phyloP scores from a whole-genome alignment of 1,140 invertebrate species.

The Hyles euphorbiae region DNA sequence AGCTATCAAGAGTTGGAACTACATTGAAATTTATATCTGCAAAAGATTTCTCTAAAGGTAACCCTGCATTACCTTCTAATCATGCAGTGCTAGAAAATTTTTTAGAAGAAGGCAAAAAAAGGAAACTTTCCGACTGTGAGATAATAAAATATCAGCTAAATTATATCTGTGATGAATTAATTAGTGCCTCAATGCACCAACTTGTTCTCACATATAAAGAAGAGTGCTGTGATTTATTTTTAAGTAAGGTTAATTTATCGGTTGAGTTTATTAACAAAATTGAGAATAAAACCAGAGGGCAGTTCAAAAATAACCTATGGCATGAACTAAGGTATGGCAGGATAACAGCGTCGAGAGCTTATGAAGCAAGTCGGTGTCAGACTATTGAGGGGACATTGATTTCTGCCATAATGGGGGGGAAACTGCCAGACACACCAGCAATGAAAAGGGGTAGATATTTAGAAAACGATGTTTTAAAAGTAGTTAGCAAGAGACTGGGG shows the following conservation, averaged over 20 bases:
- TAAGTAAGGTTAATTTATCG: slow-evolving; percentile 11
- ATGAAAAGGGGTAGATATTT: too few species aligned
- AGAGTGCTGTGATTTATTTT: slow-evolving; percentile 16
- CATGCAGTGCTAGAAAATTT: slow-evolving; percentile 20
- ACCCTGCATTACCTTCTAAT: slow-evolving; percentile 21
- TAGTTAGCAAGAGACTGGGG: too few species aligned
- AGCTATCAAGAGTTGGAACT: slow-evolving; percentile 29
- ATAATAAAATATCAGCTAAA: slow-evolving; percentile 18
- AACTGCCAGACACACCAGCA: too few species aligned
- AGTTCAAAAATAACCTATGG: background rate
- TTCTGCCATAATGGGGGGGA: background rate
- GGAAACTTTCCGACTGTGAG: slow-evolving; percentile 20
- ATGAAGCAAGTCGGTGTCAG: too few species aligned
- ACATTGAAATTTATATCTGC: slow-evolving; percentile 28
- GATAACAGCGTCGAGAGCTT: too few species aligned
- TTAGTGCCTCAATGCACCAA: slow-evolving; percentile 17
- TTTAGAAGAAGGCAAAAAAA: slow-evolving; percentile 10
- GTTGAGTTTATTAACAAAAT: slow-evolving; percentile 1
- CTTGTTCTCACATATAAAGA: slow-evolving; percentile 19
- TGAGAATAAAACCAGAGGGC: slow-evolving; percentile 11
- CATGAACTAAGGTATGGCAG: too few species aligned
- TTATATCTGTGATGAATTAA: slow-evolving; percentile 7
- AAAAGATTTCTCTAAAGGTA: slow-evolving; percentile 26
- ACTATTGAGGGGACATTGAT: too few species aligned
- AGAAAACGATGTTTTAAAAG: too few species aligned